Percentiles rank a stretch among this genome's conserved stretches.
These are phyloP conservation scores for Argopecten irradians DNA, from an alignment of 1,140 invertebrate genomes.

Conservation along the genomic window DNA sequence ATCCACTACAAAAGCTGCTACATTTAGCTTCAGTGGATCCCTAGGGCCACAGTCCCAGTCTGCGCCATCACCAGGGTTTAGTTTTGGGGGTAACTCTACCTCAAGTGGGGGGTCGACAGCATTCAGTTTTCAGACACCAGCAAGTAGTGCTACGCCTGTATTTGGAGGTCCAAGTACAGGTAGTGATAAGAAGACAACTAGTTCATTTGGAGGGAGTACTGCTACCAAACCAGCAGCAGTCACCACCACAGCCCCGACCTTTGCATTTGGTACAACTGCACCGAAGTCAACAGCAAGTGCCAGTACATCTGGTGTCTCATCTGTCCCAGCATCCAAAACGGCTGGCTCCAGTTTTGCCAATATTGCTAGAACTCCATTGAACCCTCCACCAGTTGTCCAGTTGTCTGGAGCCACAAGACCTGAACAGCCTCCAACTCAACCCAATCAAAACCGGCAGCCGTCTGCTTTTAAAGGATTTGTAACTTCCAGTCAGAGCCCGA, in stretches of 20 bases:
- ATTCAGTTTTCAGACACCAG: not conserved
- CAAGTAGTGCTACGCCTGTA: slow-evolving; percentile 17
- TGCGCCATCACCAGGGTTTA: not conserved
- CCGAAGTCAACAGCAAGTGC: slow-evolving; percentile 9
- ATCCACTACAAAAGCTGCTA: slow-evolving; percentile 11
- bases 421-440: not conserved
- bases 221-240: not conserved
- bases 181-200: not conserved
- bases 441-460: not conserved
- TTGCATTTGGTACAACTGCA: slow-evolving; percentile 19
- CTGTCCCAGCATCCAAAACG: not conserved
- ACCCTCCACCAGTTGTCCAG: not conserved
- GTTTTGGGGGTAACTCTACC: not conserved
- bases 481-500: not conserved
- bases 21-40: not conserved
- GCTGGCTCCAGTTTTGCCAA: not conserved
- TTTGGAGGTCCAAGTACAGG: slow-evolving; percentile 39
- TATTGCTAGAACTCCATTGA: not conserved
- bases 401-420: not conserved
- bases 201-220: slow-evolving; percentile 27
- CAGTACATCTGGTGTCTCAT: slow-evolving; percentile 13
- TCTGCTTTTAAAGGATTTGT: not conserved
- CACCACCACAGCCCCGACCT: not conserved
- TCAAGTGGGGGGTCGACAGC: not conserved
- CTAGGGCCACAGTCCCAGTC: not conserved